Conservation (phyloP, 2,888 invertebrate species). For the Diarsia mendica region DNA sequence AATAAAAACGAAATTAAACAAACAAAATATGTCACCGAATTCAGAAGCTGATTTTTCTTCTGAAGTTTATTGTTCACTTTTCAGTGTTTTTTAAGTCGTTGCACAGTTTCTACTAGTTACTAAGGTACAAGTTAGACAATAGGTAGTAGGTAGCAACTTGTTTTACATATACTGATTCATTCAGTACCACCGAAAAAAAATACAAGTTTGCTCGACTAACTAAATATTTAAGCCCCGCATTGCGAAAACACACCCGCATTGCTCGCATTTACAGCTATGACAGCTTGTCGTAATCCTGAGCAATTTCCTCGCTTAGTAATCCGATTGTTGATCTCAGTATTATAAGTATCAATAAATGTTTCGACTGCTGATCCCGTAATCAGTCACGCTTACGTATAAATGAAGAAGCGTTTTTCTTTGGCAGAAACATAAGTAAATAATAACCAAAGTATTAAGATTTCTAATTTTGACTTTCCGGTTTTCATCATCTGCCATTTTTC, state of each 20-base stretch:
- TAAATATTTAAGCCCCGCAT: conserved; percentile 4
- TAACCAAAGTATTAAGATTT: neutral
- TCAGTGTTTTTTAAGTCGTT: no score
- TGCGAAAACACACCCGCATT: neutral
- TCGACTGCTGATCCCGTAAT: neutral
- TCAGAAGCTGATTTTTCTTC: no score
- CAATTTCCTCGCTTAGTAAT: neutral
- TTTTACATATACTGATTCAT: neutral
- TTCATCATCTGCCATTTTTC: neutral
- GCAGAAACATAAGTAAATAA: neutral
- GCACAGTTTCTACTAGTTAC: no score
- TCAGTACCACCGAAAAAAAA: neutral
- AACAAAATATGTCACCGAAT: no score
- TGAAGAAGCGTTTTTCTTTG: neutral
- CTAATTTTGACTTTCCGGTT: neutral
- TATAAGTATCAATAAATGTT: neutral
- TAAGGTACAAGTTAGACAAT: no score
- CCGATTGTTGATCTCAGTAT: neutral
- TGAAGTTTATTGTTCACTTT: no score
- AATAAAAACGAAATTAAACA: no score
- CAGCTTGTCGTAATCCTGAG: neutral
- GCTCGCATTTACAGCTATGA: neutral
- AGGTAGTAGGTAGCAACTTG: no score
- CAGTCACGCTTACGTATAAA: conserved; percentile 2
- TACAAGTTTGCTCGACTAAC: neutral